Evolutionary conservation across 1,140 invertebrate species (phyloP), one percentile per base, ranked within the genome.

Genomic region (Pseudachorutes palmiensis): DNA sequence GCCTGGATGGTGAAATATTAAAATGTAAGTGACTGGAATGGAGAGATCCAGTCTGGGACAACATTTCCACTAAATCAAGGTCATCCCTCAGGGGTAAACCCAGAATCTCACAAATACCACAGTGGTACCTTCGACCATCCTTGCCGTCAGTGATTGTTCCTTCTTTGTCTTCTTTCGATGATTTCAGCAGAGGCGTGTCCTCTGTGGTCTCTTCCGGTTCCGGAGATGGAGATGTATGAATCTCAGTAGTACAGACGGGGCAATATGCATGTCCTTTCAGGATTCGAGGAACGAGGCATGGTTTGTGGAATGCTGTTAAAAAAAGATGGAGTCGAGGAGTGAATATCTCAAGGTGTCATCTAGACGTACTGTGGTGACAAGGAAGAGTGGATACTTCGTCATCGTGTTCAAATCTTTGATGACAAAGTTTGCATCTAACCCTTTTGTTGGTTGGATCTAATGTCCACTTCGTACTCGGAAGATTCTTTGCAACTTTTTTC

Each of bases 61-160:
- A 55, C 24, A 14, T 3, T 19, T 24, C 24, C 12, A 55, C 51
- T 26, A 55, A 55, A 3, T 55, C 51, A 9, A 55, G 24, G 9
- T 55, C 51, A 55, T 55, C 51, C 51, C 24, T 12, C 5, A 55
- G 24, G 14, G 51, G 51, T 19, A 55, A 22, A 5, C 51, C 51
- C 51, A 55, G 51, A 24, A 55, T 55, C 24, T 55, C 51, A 55
- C 51, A 55, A 24, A 55, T 55, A 22, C 24, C 9, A 55, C 51
- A 55, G 24, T 55, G 51, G 51, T 55, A 55, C 51, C 24, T 55
- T 26, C 24, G 12, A 22, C 9, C 51, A 5, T 55, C 24, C 24
- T 26, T 3, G 19, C 19, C 36, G 36, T 45, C 36, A 45, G 36
- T 45, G 9, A 45, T 45, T 9, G 36, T 45, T 45, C 36, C 36